phyloP scores from a whole-genome alignment of 2,113 vertebrate species.

The Prunella himalayana region DNA sequence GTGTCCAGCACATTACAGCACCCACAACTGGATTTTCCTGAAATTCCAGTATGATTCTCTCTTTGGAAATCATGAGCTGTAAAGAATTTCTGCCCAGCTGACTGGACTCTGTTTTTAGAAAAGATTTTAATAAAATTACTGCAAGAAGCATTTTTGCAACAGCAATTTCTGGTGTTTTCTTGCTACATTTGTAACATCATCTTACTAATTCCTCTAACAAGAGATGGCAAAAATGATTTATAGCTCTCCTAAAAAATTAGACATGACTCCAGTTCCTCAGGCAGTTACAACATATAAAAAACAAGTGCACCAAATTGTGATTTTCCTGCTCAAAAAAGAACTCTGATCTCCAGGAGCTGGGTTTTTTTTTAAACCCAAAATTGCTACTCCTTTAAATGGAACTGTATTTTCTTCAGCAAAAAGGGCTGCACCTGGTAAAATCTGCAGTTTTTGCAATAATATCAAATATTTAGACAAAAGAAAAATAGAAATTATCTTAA shows the following conservation, averaged over 20 bases:
- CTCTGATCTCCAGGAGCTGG: background rate
- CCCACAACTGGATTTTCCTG: background rate
- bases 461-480: background rate
- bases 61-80: background rate
- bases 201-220: background rate
- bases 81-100: background rate
- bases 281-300: background rate
- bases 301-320: background rate
- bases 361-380: background rate
- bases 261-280: background rate
- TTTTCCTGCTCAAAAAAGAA: background rate
- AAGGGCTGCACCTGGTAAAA: background rate
- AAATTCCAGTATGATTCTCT: background rate
- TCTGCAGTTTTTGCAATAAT: background rate
- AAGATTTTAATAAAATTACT: background rate
- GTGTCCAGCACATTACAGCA: background rate
- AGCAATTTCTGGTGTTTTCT: background rate
- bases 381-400: background rate
- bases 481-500: background rate
- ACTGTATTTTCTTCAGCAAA: background rate
- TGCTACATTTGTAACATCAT: background rate
- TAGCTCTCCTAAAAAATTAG: background rate
- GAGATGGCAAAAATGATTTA: background rate
- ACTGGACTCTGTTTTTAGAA: background rate
- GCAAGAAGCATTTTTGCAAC: background rate